Evolutionary conservation across 2,797 vertebrate genomes (phyloP), one percentile per base, ranked within the genome.

Genomic region (Sylvilagus floridanus): DNA sequence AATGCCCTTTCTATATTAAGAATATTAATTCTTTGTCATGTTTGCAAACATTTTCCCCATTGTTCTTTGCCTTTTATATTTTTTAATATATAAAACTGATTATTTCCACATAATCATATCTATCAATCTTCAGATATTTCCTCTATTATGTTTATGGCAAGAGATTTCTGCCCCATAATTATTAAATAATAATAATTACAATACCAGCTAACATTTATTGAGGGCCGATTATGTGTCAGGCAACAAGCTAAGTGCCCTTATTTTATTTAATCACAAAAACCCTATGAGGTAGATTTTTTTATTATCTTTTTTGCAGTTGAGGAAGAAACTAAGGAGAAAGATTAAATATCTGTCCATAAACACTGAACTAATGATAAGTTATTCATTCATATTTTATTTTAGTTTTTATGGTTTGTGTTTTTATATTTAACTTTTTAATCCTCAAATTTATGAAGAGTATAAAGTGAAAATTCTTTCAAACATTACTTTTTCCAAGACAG

Each of bases 21-120:
- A 94, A 88, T 94, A 96, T 95, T 96, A 94, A 95, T 97, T 97
- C 86, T 91, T 95, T 85, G 91, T 94, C 87, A 85, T 95, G 84
- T 96, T 95, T 93, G 87, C 66, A 91, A 97, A 93, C 30, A 75
- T 84, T 95, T 93, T 62, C 28, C 52, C 75, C 63, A 69, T 90
- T 50, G 35, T 96, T 94, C 69, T 71, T 94, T 95, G 81, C 77
- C 77, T 96, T 95, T 95, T 96, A 50, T 50, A 30, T 85, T 95
- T 95, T 95, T 96, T 94, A 96, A 96, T 90, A 96, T 95, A 77
- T 93, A 95, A 96, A 96, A 81, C 84, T 88, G 84, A 96, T 96
- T 95, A 95, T 96, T 97, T 95, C 91, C 63, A 73, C 28, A 71
- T 91, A 93, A 93, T 94, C 81, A 84, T 75, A 93, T 94, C 84